These are phyloP conservation scores for Triplophysa yarkandensis DNA, from an alignment of 2,797 vertebrate species.

Conservation along the genomic window DNA sequence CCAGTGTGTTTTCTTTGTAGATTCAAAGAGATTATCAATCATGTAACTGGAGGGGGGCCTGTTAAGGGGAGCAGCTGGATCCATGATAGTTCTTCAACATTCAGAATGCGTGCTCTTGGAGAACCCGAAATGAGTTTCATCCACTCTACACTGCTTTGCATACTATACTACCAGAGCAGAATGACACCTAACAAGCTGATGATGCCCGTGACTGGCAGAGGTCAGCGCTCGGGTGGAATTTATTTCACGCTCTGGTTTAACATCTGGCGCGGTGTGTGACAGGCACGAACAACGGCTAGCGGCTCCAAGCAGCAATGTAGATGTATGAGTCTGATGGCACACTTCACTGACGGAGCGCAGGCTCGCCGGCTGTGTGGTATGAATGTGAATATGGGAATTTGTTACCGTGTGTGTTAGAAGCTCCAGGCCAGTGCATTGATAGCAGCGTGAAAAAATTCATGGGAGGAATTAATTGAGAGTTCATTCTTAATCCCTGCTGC, in stretches of 20 bases:
- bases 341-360: constrained; percentile 53
- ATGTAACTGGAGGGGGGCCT: neutral
- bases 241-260: constrained; percentile 53
- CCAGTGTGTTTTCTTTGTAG: constrained; percentile 12
- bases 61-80: neutral
- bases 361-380: constrained; percentile 31
- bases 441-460: constrained; percentile 17
- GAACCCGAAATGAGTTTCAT: constrained; percentile 9
- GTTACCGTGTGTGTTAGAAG: constrained; percentile 29
- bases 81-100: constrained; percentile 21
- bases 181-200: constrained; percentile 59
- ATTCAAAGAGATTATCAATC: constrained; percentile 43
- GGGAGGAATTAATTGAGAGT: constrained; percentile 9
- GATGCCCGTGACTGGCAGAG: constrained; percentile 41
- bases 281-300: constrained; percentile 42
- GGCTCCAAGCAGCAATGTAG: constrained; percentile 41
- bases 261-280: constrained; percentile 50
- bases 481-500: constrained; percentile 28
- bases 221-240: constrained; percentile 50
- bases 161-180: constrained; percentile 31
- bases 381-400: constrained; percentile 40
- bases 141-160: constrained; percentile 55
- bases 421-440: constrained; percentile 42
- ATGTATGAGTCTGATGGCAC: constrained; percentile 52
- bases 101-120: neutral